Conservation (phyloP, 2,113 vertebrate genomes). For the Semnornis frantzii region DNA sequence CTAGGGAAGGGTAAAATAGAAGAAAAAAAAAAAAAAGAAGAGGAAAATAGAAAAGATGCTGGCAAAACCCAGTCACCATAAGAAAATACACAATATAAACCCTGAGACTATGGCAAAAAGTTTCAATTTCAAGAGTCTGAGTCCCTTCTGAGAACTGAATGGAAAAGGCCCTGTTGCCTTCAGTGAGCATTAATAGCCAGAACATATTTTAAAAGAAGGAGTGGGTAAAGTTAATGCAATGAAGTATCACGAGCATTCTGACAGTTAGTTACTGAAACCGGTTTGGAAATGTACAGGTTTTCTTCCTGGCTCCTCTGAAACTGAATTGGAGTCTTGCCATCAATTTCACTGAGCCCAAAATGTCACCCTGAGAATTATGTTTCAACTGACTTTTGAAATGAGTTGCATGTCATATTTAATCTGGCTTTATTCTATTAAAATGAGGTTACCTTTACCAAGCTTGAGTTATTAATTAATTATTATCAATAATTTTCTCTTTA, state of each 20-base stretch:
- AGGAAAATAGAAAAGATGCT: not conserved
- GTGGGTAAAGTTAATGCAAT: not conserved
- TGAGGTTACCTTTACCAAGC: not conserved
- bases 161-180: not conserved
- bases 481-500: not conserved
- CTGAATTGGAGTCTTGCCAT: not conserved
- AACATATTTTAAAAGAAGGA: not conserved
- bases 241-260: not conserved
- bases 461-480: slow-evolving; percentile 41
- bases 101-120: not conserved
- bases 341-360: not conserved
- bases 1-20: not conserved
- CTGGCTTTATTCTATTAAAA: slow-evolving; percentile 13
- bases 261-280: not conserved
- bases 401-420: not conserved
- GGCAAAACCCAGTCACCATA: not conserved
- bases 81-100: not conserved
- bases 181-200: not conserved
- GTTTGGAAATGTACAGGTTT: not conserved
- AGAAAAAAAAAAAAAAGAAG: not conserved
- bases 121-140: not conserved
- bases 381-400: slow-evolving; percentile 21
- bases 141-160: not conserved
- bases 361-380: not conserved
- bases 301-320: not conserved